A percentile compares a stretch with the other conserved stretches of the same genome.
Conservation (phyloP, 2,113 vertebrate genomes). For the Ictalurus furcatus region DNA sequence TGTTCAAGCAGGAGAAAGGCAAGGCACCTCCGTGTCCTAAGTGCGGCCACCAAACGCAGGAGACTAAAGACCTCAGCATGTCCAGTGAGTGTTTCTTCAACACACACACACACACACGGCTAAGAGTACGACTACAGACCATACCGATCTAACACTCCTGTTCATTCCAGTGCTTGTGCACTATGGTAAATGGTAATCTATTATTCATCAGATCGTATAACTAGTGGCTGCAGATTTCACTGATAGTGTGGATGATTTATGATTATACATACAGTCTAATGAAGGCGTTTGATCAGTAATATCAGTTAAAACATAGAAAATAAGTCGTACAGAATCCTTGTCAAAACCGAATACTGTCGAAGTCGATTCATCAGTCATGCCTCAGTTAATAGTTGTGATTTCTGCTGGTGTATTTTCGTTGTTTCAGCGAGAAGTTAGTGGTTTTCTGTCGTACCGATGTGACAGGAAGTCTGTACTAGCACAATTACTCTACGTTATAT, state of each 20-base stretch:
- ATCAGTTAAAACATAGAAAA: not conserved
- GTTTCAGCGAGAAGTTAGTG: too few relatives aligned
- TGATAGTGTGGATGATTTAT: not conserved
- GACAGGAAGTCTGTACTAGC: too few relatives aligned
- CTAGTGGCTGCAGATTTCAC: not conserved
- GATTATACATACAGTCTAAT: not conserved
- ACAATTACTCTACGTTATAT: too few relatives aligned
- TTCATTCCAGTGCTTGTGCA: not conserved
- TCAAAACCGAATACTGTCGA: not conserved
- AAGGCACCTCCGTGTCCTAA: slow-evolving; percentile 94
- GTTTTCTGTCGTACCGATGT: too few relatives aligned
- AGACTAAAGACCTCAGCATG: slow-evolving; percentile 98
- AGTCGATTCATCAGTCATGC: too few relatives aligned
- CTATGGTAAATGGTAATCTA: too few relatives aligned
- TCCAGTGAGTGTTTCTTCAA: slow-evolving; percentile 84
- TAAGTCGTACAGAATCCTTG: not conserved
- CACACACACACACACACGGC: not conserved
- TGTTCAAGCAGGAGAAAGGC: slow-evolving; percentile 97
- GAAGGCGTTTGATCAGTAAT: not conserved
- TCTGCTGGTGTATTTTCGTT: too few relatives aligned
- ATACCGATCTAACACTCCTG: not conserved
- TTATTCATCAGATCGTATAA: not conserved
- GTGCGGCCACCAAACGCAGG: slow-evolving; percentile 95
- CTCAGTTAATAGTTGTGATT: too few relatives aligned
- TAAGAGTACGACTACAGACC: not conserved